Evolutionary conservation across 1,140 invertebrate genomes (phyloP).

Genomic region (Anthonomus grandis): DNA sequence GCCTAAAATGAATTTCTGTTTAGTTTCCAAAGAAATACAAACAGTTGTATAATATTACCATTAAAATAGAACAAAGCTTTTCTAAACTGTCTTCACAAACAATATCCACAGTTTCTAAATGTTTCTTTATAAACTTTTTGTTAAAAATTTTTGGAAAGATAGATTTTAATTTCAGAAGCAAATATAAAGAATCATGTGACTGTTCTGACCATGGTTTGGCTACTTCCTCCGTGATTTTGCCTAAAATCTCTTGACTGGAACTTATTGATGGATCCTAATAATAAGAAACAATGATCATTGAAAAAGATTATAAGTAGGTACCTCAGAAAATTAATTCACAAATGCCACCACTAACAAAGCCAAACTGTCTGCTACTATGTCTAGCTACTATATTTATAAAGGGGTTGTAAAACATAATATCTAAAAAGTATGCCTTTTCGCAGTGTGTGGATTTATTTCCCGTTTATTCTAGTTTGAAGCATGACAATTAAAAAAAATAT

Average conservation of each 20-base stretch:
- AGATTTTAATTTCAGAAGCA: slow-evolving; percentile 49
- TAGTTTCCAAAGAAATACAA: background rate
- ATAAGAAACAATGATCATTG: too few relatives aligned
- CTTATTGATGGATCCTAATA: slow-evolving; percentile 53
- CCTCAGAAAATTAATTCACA: too few relatives aligned
- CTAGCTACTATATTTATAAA: too few relatives aligned
- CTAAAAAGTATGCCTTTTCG: too few relatives aligned
- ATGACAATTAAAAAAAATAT: too few relatives aligned
- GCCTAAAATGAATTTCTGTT: slow-evolving; percentile 50
- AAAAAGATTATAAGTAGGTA: too few relatives aligned
- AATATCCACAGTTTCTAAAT: slow-evolving; percentile 53
- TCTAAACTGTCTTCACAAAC: slow-evolving; percentile 55
- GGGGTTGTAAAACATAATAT: too few relatives aligned
- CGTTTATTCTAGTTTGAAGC: too few relatives aligned
- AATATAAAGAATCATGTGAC: slow-evolving; percentile 53
- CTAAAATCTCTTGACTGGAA: slow-evolving; percentile 56
- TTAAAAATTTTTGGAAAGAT: slow-evolving; percentile 53
- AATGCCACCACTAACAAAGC: too few relatives aligned
- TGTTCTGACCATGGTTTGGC: slow-evolving; percentile 56
- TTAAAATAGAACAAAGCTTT: slow-evolving; percentile 55
- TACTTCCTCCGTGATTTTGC: slow-evolving; percentile 57
- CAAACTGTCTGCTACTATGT: too few relatives aligned
- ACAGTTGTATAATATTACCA: slow-evolving; percentile 50
- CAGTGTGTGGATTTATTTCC: too few relatives aligned
- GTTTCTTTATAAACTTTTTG: slow-evolving; percentile 54